Conservation (phyloP, 2,797 vertebrate genomes). For the Dendrocincla fuliginosa region DNA sequence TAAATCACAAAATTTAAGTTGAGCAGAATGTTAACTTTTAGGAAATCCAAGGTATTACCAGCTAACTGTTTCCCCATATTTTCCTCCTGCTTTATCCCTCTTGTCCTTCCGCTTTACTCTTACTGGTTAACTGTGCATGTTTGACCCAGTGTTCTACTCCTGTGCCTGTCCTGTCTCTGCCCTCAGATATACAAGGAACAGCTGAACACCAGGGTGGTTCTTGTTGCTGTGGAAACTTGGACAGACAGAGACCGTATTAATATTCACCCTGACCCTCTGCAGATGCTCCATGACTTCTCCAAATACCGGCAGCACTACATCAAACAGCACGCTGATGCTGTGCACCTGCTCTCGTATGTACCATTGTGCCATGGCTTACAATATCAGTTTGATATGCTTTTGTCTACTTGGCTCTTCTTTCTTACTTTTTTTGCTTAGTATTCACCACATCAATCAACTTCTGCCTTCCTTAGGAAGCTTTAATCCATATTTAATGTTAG, state of each 20-base stretch:
- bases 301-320: conserved; percentile 92
- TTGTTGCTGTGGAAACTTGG: conserved; percentile 96
- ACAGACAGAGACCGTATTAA: conserved; percentile 92
- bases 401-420: neutral
- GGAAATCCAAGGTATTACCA: neutral
- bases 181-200: conserved; percentile 96
- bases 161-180: conserved; percentile 76
- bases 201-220: conserved; percentile 93
- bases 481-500: neutral
- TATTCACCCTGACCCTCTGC: conserved; percentile 86
- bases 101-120: conserved; percentile 72
- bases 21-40: neutral
- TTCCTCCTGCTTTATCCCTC: conserved; percentile 72
- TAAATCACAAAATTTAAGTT: neutral
- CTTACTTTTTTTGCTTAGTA: neutral
- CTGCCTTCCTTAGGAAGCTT: neutral
- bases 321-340: conserved; percentile 88
- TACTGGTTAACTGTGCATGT: conserved; percentile 73
- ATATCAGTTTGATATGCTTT: neutral
- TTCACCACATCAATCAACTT: neutral
- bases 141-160: conserved; percentile 79
- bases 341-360: conserved; percentile 95
- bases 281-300: conserved; percentile 92
- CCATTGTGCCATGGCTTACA: neutral
- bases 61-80: conserved; percentile 72